Evolutionary conservation across 2,113 vertebrate species (phyloP).

Genomic region (Pituophis catenifer): DNA sequence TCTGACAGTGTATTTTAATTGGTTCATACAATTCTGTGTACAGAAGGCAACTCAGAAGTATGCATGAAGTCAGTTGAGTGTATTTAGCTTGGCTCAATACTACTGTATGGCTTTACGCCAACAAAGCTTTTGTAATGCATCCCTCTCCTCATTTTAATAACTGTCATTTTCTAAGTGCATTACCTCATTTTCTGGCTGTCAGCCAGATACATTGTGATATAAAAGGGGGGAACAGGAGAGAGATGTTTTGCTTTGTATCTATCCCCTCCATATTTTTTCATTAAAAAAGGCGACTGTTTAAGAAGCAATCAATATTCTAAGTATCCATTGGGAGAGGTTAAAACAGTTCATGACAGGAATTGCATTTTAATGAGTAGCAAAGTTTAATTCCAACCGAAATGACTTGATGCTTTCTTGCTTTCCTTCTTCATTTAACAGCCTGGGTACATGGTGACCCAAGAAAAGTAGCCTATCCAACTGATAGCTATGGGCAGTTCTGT

Average conservation of each 20-base stretch:
- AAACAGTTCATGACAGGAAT: slow-evolving; percentile 3
- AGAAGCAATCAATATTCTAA: slow-evolving; percentile 50
- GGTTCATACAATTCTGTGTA: background rate
- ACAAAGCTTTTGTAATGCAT: slow-evolving; percentile 49
- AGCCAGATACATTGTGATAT: slow-evolving; percentile 23
- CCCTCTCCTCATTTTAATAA: slow-evolving; percentile 53
- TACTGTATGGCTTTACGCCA: slow-evolving; percentile 33
- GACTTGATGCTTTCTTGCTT: slow-evolving; percentile 10
- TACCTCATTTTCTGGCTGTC: slow-evolving; percentile 57
- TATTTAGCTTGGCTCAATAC: slow-evolving; percentile 17
- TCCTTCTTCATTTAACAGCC: slow-evolving; percentile 72
- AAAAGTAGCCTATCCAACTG: slow-evolving; percentile 90
- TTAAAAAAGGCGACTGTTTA: slow-evolving; percentile 58
- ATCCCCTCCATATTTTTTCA: slow-evolving; percentile 49
- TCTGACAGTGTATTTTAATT: background rate
- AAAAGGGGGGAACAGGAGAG: slow-evolving; percentile 7
- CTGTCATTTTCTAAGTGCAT: slow-evolving; percentile 57
- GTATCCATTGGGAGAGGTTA: slow-evolving; percentile 30
- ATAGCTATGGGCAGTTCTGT: slow-evolving; percentile 94
- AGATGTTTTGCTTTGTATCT: slow-evolving; percentile 48
- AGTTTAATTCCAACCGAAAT: slow-evolving; percentile 13
- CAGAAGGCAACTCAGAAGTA: background rate
- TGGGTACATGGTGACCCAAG: slow-evolving; percentile 93
- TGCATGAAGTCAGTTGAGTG: background rate
- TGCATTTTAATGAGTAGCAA: slow-evolving; percentile 36